A percentile compares a stretch with the other conserved stretches of the same genome.
Conservation (phyloP, 2,888 invertebrate genomes). For the Didymodactylos carnosus region DNA sequence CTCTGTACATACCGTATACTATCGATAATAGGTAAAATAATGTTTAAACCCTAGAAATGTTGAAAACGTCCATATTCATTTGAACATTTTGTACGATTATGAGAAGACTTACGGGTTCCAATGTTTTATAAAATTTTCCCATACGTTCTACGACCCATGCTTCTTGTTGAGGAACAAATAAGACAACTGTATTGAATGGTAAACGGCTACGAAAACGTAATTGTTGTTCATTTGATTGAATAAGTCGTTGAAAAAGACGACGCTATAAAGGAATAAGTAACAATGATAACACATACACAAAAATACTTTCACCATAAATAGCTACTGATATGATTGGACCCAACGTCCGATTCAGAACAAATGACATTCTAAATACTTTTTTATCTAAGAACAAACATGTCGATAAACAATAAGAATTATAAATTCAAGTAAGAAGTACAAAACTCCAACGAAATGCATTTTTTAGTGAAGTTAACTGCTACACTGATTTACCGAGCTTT, state of each 20-base stretch:
- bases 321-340: background rate
- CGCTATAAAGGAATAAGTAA: background rate
- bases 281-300: no score
- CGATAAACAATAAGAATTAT: no score
- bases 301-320: background rate
- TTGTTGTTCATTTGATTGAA: background rate
- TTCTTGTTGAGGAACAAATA: constrained; percentile 99
- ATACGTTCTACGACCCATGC: constrained; percentile 71
- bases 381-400: no score
- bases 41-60: constrained; percentile 55
- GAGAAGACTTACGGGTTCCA: constrained; percentile 57
- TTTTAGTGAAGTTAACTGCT: no score
- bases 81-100: background rate
- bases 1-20: constrained; percentile 89
- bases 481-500: no score
- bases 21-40: constrained; percentile 73
- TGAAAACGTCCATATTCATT: background rate
- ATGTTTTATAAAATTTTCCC: constrained; percentile 79
- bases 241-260: background rate
- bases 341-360: background rate
- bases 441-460: no score
- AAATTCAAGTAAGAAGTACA: no score
- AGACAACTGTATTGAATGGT: constrained; percentile 70
- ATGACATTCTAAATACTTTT: no score
- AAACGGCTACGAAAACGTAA: background rate